phyloP scores from a whole-genome alignment of 23 tunicate genomes.

The Ciona savignyi region DNA sequence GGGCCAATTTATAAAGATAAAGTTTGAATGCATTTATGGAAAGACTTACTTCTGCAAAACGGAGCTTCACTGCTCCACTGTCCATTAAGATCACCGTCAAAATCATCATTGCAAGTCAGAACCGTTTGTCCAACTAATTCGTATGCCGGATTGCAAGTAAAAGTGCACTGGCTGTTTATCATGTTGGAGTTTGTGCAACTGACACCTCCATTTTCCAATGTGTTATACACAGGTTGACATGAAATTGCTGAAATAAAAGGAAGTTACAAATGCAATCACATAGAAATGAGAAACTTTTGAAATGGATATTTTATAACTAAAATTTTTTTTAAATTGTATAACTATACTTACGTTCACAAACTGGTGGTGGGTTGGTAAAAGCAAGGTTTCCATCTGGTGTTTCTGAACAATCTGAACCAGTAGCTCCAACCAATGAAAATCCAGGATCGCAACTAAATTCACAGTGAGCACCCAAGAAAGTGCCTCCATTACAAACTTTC shows the following conservation, averaged over 20 bases:
- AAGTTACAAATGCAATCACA: background rate
- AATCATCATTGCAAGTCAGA: too few relatives aligned
- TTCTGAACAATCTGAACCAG: background rate
- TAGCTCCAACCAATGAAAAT: background rate
- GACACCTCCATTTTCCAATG: background rate
- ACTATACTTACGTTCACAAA: background rate
- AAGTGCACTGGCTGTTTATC: background rate
- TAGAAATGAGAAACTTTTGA: background rate
- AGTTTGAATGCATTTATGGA: too few relatives aligned
- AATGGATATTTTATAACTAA: background rate
- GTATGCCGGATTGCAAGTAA: background rate
- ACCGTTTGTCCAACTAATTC: too few relatives aligned
- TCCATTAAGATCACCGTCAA: too few relatives aligned
- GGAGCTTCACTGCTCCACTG: too few relatives aligned
- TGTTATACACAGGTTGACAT: background rate
- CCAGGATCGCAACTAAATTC: background rate
- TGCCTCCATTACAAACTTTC: background rate
- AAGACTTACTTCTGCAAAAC: too few relatives aligned
- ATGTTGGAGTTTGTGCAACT: background rate
- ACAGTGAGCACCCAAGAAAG: background rate
- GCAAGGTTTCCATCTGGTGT: background rate
- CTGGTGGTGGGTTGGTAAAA: background rate
- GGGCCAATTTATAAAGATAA: too few relatives aligned
- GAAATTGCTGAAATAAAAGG: background rate
- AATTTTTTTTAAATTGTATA: too few relatives aligned